These are phyloP conservation scores for Cosmopolites sordidus DNA, from an alignment of 2,888 invertebrate species.

Conservation along the genomic window DNA sequence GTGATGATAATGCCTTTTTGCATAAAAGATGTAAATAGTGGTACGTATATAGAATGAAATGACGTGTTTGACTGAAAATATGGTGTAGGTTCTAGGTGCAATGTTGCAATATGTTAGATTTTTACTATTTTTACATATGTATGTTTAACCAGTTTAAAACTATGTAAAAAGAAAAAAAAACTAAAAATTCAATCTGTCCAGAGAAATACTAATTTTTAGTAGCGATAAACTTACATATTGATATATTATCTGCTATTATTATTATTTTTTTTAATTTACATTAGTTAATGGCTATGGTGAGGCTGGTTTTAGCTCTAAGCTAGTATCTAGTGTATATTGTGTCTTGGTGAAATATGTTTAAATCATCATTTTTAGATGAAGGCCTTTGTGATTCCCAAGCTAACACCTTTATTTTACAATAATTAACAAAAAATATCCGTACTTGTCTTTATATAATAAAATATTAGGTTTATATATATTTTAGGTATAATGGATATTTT, in stretches of 20 bases:
- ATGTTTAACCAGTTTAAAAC: background rate
- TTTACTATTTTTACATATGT: conserved; percentile 18
- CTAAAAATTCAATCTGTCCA: conserved; percentile 3
- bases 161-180: conserved; percentile 1
- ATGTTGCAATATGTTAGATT: conserved; percentile 17
- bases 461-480: conserved; percentile 3
- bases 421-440: conserved; percentile 1
- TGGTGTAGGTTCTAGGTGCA: conserved; percentile 40
- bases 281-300: conserved; percentile 12
- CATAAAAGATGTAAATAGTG: conserved; percentile 39
- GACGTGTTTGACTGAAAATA: conserved; percentile 28
- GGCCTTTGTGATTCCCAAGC: conserved; percentile 34
- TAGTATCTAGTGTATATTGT: conserved; percentile 25
- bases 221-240: background rate
- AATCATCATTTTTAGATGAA: conserved; percentile 29
- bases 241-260: conserved; percentile 5
- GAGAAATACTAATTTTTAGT: conserved; percentile 2
- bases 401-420: conserved; percentile 4
- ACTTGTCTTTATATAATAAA: conserved; percentile 9
- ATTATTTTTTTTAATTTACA: background rate
- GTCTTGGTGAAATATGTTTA: conserved; percentile 32
- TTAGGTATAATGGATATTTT: background rate
- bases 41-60: conserved; percentile 30
- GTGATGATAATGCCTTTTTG: conserved; percentile 50
- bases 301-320: conserved; percentile 18